Percentiles rank a stretch among this genome's conserved stretches.
These are phyloP conservation scores for Cephus rjabovi DNA, from an alignment of 2,888 invertebrate genomes.

Conservation along the genomic window DNA sequence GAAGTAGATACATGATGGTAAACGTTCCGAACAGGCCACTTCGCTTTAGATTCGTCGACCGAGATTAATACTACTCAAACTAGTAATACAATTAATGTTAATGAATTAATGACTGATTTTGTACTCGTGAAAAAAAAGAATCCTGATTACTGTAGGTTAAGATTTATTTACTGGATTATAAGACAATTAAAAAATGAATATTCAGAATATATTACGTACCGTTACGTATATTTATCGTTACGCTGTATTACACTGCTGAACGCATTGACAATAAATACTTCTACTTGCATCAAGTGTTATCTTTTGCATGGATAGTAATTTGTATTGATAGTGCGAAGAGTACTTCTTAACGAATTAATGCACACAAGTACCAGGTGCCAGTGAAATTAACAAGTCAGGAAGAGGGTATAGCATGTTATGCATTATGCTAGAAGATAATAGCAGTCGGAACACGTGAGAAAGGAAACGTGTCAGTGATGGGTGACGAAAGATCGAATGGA, in stretches of 20 bases:
- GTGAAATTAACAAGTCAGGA: neutral
- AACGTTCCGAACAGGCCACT: slow-evolving; percentile 73
- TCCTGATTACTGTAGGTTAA: neutral
- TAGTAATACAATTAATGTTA: neutral
- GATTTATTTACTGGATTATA: neutral
- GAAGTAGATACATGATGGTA: slow-evolving; percentile 71
- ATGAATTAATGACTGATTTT: neutral
- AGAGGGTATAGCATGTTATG: neutral
- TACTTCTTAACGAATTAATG: neutral
- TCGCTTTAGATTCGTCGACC: slow-evolving; percentile 75
- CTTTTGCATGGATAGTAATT: neutral
- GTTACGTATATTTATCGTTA: neutral
- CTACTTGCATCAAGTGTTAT: neutral
- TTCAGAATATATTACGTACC: neutral
- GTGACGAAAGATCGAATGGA: neutral
- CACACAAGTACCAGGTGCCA: neutral
- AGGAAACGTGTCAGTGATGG: neutral
- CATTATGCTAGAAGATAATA: neutral
- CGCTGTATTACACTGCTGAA: neutral
- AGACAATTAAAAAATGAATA: neutral
- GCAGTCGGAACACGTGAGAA: neutral
- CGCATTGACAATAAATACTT: neutral
- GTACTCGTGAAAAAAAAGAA: neutral
- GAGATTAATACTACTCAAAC: slow-evolving; percentile 50
- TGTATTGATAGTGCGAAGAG: neutral